Base-by-base conservation (phyloP, 2,797 vertebrate species). In the Enteromius anoplus region DNA sequence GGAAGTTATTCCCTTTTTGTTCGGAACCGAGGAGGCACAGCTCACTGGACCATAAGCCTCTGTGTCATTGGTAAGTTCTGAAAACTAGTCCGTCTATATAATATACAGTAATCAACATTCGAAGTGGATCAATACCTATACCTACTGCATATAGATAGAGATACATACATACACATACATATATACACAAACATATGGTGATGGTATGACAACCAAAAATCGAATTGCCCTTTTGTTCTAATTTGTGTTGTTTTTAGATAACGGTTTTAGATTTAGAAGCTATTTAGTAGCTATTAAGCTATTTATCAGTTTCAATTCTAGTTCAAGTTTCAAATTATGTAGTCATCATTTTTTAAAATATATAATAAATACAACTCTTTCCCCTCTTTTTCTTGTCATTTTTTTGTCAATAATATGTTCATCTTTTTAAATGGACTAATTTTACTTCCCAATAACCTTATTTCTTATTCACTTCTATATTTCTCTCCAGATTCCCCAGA, bases 1-100 rank as follows among this genome's bases (percentile, higher is more conserved):
- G 94, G 94, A 72, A 91, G 80, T 4, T 95, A 95, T 89, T 93
- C 93, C 0, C 19, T 93, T 1, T 42, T 94, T 7, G 93, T 93
- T 1, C 89, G 72, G 32, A 94, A 92, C 88, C 78, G 86, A 64
- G 79, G 49, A 62, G 92, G 93, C 11, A 89, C 88, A 1, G 89
- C 85, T 37, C 90, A 91, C 51, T 93, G 93, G 29, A 93, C 91
- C 0, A 65, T 92, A 9, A 88, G 82, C 37, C 91, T 95, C 75
- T 85, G 86, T 55, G 92, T 95, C 73, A 85, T 90, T 45, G 93
- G 94, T 95, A 77, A 87, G 90, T 12, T 8, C 45, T 19, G 5
- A 40, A 42, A 45, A 32, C 2, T 49, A 10, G 49, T 3, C 7
- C 0, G 0, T 2, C 7, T 49, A 29, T 2, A 45, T 40, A 40